These are phyloP conservation scores for Drosophila novamexicana DNA, from an alignment of 1,140 invertebrate species.

Conservation along the genomic window DNA sequence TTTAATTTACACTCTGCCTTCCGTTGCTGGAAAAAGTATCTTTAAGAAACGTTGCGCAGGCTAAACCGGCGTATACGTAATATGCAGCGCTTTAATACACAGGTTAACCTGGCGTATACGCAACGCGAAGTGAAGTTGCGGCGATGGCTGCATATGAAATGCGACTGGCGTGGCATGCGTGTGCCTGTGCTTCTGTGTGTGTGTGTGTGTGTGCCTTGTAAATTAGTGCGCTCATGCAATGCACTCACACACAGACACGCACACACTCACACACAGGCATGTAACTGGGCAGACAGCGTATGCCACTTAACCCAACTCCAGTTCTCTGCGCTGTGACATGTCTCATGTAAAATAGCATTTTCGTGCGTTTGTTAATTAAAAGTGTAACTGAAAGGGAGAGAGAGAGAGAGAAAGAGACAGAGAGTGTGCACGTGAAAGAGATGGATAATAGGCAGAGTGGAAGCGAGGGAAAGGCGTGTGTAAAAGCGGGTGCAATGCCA, in stretches of 20 bases:
- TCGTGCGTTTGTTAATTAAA: slow-evolving; percentile 82
- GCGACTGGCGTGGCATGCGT: slow-evolving; percentile 17
- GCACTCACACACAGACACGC: slow-evolving; percentile 22
- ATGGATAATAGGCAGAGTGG: background rate
- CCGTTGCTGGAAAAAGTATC: background rate
- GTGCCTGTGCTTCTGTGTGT: slow-evolving; percentile 15
- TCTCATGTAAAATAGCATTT: slow-evolving; percentile 74
- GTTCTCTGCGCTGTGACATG: slow-evolving; percentile 39
- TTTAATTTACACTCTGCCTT: no score
- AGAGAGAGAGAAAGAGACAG: background rate
- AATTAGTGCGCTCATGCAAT: slow-evolving; percentile 40
- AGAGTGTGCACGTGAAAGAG: slow-evolving; percentile 37
- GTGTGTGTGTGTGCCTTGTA: slow-evolving; percentile 15
- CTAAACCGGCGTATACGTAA: slow-evolving; percentile 25
- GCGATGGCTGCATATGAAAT: slow-evolving; percentile 49
- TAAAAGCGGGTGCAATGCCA: slow-evolving; percentile 33
- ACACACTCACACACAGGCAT: slow-evolving; percentile 14
- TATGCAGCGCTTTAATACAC: slow-evolving; percentile 34
- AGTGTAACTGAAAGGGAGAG: slow-evolving; percentile 43
- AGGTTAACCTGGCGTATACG: slow-evolving; percentile 41
- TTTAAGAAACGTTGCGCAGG: background rate
- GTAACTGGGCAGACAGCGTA: slow-evolving; percentile 34
- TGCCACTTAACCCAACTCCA: slow-evolving; percentile 36
- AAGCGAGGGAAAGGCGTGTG: background rate
- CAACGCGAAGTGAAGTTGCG: slow-evolving; percentile 28